Conservation (phyloP, 2,113 vertebrate genomes). For the Rhinoderma darwinii region DNA sequence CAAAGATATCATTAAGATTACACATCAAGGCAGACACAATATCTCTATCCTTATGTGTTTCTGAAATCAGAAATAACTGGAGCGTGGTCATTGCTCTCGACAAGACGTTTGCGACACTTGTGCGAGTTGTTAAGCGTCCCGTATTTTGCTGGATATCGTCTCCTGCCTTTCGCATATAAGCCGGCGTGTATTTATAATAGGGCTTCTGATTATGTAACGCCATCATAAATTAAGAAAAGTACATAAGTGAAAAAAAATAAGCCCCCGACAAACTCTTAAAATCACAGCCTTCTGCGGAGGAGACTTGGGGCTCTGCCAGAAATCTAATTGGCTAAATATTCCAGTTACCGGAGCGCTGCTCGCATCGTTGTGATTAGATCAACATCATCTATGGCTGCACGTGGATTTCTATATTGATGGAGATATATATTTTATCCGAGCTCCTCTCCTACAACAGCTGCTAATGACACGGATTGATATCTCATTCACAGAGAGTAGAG, state of each 20-base stretch:
- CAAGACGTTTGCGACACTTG: neutral
- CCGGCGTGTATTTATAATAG: conserved; percentile 7
- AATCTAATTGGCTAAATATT: conserved; percentile 2
- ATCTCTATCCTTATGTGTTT: neutral
- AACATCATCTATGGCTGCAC: conserved; percentile 13
- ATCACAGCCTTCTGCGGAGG: neutral
- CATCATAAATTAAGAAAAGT: neutral
- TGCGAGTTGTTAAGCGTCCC: neutral
- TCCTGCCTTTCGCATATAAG: neutral
- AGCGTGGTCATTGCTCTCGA: neutral
- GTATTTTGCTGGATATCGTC: neutral
- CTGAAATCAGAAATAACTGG: neutral
- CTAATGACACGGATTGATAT: neutral
- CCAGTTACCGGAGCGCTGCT: neutral
- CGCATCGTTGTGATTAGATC: neutral
- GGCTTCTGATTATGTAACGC: neutral
- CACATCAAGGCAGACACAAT: neutral
- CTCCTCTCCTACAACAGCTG: neutral
- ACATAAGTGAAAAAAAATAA: neutral
- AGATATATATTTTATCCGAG: conserved; percentile 2
- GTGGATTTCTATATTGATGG: conserved; percentile 25
- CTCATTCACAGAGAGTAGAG: neutral
- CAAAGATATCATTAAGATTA: neutral
- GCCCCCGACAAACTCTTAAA: neutral
- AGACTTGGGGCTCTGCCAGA: conserved; percentile 1